Evolutionary conservation across 2,797 vertebrate genomes (phyloP).

Genomic region (Parambassis ranga): DNA sequence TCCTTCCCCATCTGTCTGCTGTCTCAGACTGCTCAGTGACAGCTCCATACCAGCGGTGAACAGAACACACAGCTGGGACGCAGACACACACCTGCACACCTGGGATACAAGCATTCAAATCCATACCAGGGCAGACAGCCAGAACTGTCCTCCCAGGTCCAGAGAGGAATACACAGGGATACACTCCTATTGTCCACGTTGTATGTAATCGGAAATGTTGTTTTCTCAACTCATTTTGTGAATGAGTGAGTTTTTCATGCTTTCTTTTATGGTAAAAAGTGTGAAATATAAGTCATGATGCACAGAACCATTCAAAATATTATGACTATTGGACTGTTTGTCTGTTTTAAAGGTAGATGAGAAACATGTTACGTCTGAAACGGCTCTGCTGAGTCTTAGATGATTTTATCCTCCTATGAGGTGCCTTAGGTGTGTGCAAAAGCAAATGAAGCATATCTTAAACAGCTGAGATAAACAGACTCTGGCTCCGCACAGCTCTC

Average conservation of each 20-base stretch:
- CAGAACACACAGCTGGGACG: slow-evolving; percentile 23
- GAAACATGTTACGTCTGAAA: neutral
- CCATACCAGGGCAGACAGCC: neutral
- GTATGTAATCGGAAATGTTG: too few species aligned
- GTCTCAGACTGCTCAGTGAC: slow-evolving; percentile 49
- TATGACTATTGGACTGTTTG: too few species aligned
- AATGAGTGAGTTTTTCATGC: too few species aligned
- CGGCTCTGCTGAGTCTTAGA: neutral
- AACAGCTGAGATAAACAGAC: slow-evolving; percentile 19
- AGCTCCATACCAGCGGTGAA: slow-evolving; percentile 48
- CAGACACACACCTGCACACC: slow-evolving; percentile 12
- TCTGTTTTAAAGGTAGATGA: too few species aligned
- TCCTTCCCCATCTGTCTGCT: slow-evolving; percentile 54
- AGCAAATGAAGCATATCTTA: slow-evolving; percentile 1
- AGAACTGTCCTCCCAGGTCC: neutral
- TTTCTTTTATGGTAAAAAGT: too few species aligned
- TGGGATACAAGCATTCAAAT: slow-evolving; percentile 4
- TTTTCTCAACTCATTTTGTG: too few species aligned
- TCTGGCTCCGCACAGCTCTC: neutral
- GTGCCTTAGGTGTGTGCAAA: neutral
- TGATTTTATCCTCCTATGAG: neutral
- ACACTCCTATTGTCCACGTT: neutral
- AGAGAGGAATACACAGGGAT: neutral
- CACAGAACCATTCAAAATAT: too few species aligned
- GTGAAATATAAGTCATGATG: too few species aligned